These are phyloP conservation scores for Alloplasta piceator DNA, from an alignment of 2,888 invertebrate genomes.

Conservation along the genomic window DNA sequence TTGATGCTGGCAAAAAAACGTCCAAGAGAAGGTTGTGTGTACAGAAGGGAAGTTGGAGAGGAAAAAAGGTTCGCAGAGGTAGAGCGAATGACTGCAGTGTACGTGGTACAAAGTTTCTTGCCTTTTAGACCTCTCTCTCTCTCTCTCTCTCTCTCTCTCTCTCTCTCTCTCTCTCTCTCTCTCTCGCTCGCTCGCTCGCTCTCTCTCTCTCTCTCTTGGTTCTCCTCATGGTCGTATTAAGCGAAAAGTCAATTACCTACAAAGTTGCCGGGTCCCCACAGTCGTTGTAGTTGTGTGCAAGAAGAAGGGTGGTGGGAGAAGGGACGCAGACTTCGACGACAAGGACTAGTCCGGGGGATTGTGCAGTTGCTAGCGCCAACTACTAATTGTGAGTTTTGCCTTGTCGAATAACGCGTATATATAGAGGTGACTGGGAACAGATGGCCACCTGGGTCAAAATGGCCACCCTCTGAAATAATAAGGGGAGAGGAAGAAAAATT, in stretches of 20 bases:
- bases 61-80: conserved; percentile 28
- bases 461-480: neutral
- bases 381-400: conserved; percentile 53
- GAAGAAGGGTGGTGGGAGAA: conserved; percentile 3
- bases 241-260: conserved; percentile 64
- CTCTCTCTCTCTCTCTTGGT: conserved; percentile 8
- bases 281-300: conserved; percentile 44
- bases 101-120: conserved; percentile 51
- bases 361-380: conserved; percentile 40
- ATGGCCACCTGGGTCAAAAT: too few species aligned
- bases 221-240: conserved; percentile 59
- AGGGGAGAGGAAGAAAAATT: conserved; percentile 18
- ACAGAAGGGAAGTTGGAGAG: neutral
- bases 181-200: too few species aligned
- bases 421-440: too few species aligned
- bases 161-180: conserved; percentile 7
- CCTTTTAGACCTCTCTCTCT: conserved; percentile 15
- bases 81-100: conserved; percentile 23
- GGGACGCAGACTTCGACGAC: neutral
- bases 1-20: conserved; percentile 49
- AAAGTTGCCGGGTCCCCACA: conserved; percentile 37
- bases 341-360: conserved; percentile 11
- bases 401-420: conserved; percentile 17
- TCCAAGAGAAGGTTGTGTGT: conserved; percentile 24
- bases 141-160: neutral